phyloP scores from a whole-genome alignment of 1,140 invertebrate genomes.

The Eurosta solidaginis region DNA sequence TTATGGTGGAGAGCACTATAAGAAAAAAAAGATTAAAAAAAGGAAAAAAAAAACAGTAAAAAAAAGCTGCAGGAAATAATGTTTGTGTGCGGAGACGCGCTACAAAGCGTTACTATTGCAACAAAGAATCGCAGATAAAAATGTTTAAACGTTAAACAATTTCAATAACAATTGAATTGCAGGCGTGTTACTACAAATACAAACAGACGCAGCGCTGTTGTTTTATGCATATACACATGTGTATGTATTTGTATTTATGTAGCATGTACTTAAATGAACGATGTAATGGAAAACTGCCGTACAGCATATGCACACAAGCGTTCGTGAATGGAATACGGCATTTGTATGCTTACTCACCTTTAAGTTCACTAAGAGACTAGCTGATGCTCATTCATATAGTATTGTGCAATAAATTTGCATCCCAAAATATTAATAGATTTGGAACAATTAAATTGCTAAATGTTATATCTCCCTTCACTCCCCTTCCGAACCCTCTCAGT shows the following conservation, averaged over 20 bases:
- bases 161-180: slow-evolving; percentile 23
- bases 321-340: background rate
- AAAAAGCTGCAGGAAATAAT: background rate
- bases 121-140: slow-evolving; percentile 13
- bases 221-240: too few relatives aligned
- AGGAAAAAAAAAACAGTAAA: background rate
- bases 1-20: background rate
- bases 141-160: slow-evolving; percentile 20
- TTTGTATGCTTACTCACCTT: background rate
- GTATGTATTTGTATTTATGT: too few relatives aligned
- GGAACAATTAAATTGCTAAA: too few relatives aligned
- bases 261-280: too few relatives aligned
- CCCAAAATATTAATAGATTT: too few relatives aligned
- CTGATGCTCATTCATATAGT: background rate
- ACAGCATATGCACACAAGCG: background rate
- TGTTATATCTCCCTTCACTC: too few relatives aligned
- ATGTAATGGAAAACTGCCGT: background rate
- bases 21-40: background rate
- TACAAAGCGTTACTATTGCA: background rate
- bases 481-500: too few relatives aligned
- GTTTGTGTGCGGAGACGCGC: background rate
- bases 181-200: background rate
- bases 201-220: background rate
- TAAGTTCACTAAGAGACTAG: background rate
- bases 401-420: too few relatives aligned